Evolutionary conservation across 1,140 invertebrate genomes (phyloP).

Genomic region (Drosophila novamexicana): DNA sequence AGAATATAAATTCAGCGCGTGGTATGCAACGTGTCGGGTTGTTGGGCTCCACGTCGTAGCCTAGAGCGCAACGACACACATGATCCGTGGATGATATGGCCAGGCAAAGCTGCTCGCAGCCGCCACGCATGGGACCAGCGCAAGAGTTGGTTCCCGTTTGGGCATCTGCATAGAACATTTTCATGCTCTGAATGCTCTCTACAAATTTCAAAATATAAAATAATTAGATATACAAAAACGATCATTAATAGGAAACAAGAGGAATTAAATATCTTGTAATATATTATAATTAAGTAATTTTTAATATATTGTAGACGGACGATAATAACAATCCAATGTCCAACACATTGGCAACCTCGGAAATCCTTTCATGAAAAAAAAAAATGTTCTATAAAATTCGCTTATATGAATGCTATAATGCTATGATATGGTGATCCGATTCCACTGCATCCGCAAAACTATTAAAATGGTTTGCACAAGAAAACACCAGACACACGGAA

Average conservation of each 20-base stretch:
- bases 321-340: too few relatives aligned
- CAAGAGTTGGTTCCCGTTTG: conserved; percentile 87
- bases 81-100: conserved; percentile 86
- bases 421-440: too few relatives aligned
- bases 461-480: too few relatives aligned
- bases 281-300: too few relatives aligned
- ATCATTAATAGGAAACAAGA: neutral
- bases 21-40: conserved; percentile 85
- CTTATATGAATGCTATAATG: too few relatives aligned
- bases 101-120: conserved; percentile 92
- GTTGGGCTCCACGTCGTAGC: conserved; percentile 87
- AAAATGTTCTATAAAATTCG: too few relatives aligned
- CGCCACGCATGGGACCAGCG: conserved; percentile 86
- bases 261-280: too few relatives aligned
- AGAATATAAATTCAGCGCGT: conserved; percentile 89
- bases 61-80: conserved; percentile 91
- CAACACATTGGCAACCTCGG: too few relatives aligned
- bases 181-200: conserved; percentile 88
- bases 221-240: neutral
- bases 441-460: too few relatives aligned
- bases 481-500: too few relatives aligned
- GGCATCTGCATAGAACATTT: conserved; percentile 89
- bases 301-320: too few relatives aligned
- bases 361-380: too few relatives aligned
- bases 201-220: neutral